Conservation (phyloP, 2,113 vertebrate species). For the Aviceda subcristata region DNA sequence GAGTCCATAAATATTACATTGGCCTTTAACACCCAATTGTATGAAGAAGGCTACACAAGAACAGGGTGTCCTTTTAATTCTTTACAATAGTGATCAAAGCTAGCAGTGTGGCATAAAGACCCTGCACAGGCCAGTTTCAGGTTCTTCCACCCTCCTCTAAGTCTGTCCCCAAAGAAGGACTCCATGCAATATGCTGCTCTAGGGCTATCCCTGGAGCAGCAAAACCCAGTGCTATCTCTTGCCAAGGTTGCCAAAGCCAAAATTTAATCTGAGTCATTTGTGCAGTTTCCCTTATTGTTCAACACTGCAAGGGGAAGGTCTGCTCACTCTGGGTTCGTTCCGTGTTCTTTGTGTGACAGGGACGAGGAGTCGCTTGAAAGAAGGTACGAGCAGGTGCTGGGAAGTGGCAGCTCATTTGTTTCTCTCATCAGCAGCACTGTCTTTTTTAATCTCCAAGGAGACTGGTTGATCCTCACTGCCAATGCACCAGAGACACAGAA, state of each 20-base stretch:
- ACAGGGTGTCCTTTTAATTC: not conserved
- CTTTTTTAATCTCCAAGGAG: slow-evolving; percentile 26
- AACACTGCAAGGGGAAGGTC: not conserved
- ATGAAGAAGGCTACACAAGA: not conserved
- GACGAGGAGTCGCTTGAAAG: not conserved
- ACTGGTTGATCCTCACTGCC: slow-evolving; percentile 2
- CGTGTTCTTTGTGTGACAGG: not conserved
- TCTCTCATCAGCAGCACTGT: not conserved
- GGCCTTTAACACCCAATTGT: not conserved
- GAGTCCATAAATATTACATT: not conserved
- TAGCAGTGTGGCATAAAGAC: not conserved
- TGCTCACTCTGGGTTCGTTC: not conserved
- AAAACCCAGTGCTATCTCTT: not conserved
- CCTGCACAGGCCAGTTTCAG: not conserved
- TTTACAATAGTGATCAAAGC: not conserved
- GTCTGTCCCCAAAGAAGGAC: not conserved
- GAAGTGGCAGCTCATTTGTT: not conserved
- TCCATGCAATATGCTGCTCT: rapidly evolving
- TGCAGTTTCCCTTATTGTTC: not conserved
- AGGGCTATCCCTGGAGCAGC: not conserved
- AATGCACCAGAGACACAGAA: not conserved
- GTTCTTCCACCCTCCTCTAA: not conserved
- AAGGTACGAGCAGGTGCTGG: not conserved
- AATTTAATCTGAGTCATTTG: not conserved
- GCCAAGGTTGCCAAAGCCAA: not conserved